Percentiles rank a stretch among this genome's conserved stretches.
phyloP scores from a whole-genome alignment of 23 tunicate species.

The Halocynthia roretzi region DNA sequence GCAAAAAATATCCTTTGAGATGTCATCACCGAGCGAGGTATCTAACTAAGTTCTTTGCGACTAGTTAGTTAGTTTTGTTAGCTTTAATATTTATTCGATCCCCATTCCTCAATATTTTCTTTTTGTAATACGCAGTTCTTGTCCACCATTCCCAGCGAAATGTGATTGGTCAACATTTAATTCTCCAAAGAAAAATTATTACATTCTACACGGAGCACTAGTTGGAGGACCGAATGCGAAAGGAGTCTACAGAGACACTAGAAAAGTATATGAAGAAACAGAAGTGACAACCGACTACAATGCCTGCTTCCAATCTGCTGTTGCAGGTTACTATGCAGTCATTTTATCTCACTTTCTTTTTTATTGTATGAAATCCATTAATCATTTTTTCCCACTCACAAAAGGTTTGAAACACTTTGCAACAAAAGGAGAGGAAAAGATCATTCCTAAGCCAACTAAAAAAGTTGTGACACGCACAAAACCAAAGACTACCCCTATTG shows the following conservation, averaged over 20 bases:
- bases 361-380: background rate
- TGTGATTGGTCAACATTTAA: conserved; percentile 51
- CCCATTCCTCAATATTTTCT: no score
- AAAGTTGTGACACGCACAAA: background rate
- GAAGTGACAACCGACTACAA: conserved; percentile 89
- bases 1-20: conserved; percentile 59
- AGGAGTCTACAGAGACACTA: conserved; percentile 46
- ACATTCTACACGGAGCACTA: conserved; percentile 73
- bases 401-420: conserved; percentile 5
- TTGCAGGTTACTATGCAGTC: conserved; percentile 55
- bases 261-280: conserved; percentile 49
- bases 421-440: background rate
- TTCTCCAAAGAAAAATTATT: conserved; percentile 35
- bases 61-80: background rate
- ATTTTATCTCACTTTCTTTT: background rate
- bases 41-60: background rate
- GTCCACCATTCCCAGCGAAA: conserved; percentile 56
- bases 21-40: conserved; percentile 90
- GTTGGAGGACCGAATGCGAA: conserved; percentile 69
- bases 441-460: background rate
- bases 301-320: conserved; percentile 86
- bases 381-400: background rate
- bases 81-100: background rate
- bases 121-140: conserved; percentile 37
- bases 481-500: background rate